These are phyloP conservation scores for Ibidorhyncha struthersii DNA, from an alignment of 2,113 vertebrate genomes.

Conservation along the genomic window DNA sequence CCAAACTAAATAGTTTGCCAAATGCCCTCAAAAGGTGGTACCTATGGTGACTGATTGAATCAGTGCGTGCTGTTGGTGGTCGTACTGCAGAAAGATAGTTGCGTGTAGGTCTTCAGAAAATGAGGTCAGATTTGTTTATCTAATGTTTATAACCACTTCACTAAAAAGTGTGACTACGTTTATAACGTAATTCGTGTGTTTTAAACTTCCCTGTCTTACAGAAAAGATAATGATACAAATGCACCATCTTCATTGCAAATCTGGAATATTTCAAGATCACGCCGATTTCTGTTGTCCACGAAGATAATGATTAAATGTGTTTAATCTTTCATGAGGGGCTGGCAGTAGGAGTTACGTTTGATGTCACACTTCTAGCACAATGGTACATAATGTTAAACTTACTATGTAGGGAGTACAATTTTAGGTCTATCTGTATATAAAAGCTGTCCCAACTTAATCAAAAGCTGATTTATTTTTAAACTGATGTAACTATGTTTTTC, in stretches of 20 bases:
- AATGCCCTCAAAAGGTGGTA: background rate
- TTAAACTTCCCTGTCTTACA: background rate
- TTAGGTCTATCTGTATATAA: background rate
- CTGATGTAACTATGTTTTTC: background rate
- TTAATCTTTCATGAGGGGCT: background rate
- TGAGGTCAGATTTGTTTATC: background rate
- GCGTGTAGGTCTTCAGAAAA: background rate
- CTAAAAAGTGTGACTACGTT: background rate
- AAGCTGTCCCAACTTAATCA: background rate
- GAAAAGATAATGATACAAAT: background rate
- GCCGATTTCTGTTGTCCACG: background rate
- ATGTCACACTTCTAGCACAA: background rate
- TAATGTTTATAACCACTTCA: background rate
- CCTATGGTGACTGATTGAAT: background rate
- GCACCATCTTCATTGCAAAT: background rate
- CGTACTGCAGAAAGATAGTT: background rate
- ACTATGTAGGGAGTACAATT: background rate
- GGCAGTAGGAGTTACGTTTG: background rate
- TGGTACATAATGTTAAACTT: background rate
- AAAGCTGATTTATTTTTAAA: background rate
- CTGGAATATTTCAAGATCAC: background rate
- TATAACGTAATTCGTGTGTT: background rate
- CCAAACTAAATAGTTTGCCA: background rate
- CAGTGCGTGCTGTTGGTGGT: background rate
- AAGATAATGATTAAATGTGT: background rate